These are phyloP conservation scores for Heliornis fulica DNA, from an alignment of 2,113 vertebrate genomes.

Conservation along the genomic window DNA sequence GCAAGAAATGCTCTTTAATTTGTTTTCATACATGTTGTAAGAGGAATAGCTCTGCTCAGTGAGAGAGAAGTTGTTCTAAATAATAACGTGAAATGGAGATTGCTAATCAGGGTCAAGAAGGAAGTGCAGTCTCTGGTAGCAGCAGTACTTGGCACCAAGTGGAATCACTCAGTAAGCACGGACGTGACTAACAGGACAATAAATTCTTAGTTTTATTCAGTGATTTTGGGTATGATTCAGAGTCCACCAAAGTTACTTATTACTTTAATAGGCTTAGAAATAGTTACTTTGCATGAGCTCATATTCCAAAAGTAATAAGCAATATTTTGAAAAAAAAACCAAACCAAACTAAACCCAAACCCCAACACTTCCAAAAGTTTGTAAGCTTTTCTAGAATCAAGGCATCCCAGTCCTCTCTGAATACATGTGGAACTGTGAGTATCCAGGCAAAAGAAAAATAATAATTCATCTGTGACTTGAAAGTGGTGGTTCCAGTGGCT, in stretches of 20 bases:
- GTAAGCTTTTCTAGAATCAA: not conserved
- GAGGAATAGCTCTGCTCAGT: not conserved
- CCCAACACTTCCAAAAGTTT: not conserved
- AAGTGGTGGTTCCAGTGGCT: not conserved
- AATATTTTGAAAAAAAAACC: not conserved
- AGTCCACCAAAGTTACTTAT: conserved; percentile 7
- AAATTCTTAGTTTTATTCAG: not conserved
- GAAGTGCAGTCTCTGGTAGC: not conserved
- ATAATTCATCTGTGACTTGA: not conserved
- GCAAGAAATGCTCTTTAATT: not conserved
- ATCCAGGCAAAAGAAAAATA: not conserved
- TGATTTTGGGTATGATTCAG: not conserved
- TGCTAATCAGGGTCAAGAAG: not conserved
- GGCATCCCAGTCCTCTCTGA: not conserved
- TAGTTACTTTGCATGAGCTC: not conserved
- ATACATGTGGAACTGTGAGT: not conserved
- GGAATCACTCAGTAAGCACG: not conserved
- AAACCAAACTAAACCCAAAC: too few species aligned
- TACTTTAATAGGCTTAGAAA: not conserved
- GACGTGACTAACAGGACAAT: not conserved
- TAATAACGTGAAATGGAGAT: not conserved
- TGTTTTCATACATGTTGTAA: not conserved
- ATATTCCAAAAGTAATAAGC: not conserved
- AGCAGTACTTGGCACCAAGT: not conserved
- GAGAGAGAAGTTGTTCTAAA: not conserved